Conservation (phyloP, 2,113 vertebrate genomes). For the Oenanthe oenanthe region DNA sequence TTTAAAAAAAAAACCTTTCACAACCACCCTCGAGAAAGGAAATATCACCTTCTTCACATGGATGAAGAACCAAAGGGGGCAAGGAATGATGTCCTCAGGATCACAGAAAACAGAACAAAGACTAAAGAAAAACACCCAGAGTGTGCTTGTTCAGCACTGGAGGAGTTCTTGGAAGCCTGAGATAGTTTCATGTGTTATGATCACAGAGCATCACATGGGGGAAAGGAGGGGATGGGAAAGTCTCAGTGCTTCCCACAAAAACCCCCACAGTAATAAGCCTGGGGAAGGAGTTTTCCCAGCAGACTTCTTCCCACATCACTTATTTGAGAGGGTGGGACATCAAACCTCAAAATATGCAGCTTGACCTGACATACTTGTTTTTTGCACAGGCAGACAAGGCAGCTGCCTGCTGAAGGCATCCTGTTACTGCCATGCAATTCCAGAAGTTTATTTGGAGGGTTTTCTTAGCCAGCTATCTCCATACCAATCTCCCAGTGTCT, state of each 20-base stretch:
- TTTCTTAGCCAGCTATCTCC: constrained; percentile 36
- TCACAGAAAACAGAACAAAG: not conserved
- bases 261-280: constrained; percentile 42
- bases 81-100: not conserved
- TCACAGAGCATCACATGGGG: constrained; percentile 41
- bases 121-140: not conserved
- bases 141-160: constrained; percentile 31
- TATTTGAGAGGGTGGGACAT: constrained; percentile 52
- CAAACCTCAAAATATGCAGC: constrained; percentile 61
- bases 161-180: constrained; percentile 49
- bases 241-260: constrained; percentile 58
- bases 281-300: constrained; percentile 60
- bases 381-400: constrained; percentile 41
- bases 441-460: constrained; percentile 21
- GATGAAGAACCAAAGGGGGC: not conserved
- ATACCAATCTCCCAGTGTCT: constrained; percentile 19
- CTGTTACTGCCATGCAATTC: not conserved
- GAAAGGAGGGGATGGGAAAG: constrained; percentile 59
- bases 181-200: constrained; percentile 28
- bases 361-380: constrained; percentile 65
- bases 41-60: not conserved
- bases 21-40: constrained; percentile 6
- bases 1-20: not conserved
- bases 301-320: constrained; percentile 61
- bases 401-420: constrained; percentile 40